Conservation (phyloP, 2,797 vertebrate species). For the Lindbergichthys nudifrons region DNA sequence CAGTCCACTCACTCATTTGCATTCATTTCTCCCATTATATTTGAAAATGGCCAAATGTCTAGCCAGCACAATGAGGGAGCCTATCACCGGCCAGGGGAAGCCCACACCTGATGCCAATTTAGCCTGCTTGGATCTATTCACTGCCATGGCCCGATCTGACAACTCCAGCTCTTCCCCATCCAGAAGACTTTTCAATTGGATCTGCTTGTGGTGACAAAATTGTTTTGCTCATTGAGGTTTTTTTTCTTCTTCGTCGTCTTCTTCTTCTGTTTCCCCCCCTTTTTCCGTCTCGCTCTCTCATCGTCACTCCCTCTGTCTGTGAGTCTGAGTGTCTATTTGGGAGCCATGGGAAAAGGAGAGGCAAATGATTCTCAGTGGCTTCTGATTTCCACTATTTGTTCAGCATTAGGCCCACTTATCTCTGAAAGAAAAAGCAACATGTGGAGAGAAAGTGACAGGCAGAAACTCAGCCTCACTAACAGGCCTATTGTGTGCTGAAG, state of each 20-base stretch:
- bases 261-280: slow-evolving; percentile 29
- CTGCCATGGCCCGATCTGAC: slow-evolving; percentile 91
- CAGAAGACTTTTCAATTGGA: slow-evolving; percentile 96
- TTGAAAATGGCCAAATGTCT: slow-evolving; percentile 98
- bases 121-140: slow-evolving; percentile 92
- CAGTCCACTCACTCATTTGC: slow-evolving; percentile 99
- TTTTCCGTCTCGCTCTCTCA: slow-evolving; percentile 47
- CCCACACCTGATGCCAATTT: slow-evolving; percentile 98
- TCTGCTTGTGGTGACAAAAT: slow-evolving; percentile 97
- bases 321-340: slow-evolving; percentile 93
- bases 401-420: slow-evolving; percentile 99
- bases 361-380: slow-evolving; percentile 99
- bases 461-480: slow-evolving; percentile 92
- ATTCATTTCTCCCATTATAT: slow-evolving; percentile 99
- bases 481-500: slow-evolving; percentile 90
- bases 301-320: slow-evolving; percentile 72
- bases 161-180: slow-evolving; percentile 91
- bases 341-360: slow-evolving; percentile 99
- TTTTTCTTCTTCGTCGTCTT: slow-evolving; percentile 51
- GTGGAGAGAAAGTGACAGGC: slow-evolving; percentile 98
- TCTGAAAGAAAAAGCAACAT: slow-evolving; percentile 99
- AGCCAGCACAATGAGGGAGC: slow-evolving; percentile 94
- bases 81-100: slow-evolving; percentile 89
- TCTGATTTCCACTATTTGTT: slow-evolving; percentile 99
- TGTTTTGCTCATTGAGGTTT: slow-evolving; percentile 89